Evolutionary conservation across 2,113 vertebrate genomes (phyloP).

Genomic region (Empidonax traillii): DNA sequence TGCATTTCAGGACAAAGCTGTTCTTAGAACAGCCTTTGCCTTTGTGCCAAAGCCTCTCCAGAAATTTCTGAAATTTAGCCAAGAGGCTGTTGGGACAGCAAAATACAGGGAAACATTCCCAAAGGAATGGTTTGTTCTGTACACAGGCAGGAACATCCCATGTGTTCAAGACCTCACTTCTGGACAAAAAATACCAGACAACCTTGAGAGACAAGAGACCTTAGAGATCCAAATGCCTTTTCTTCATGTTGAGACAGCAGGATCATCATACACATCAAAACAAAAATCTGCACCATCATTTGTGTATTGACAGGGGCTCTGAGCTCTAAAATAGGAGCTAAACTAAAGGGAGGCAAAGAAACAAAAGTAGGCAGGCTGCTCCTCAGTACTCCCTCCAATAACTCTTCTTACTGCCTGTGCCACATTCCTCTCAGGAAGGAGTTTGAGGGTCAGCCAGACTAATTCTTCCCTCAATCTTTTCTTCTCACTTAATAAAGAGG

Average conservation of each 20-base stretch:
- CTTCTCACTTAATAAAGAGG: neutral
- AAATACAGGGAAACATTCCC: neutral
- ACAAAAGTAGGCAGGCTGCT: neutral
- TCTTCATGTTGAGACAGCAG: neutral
- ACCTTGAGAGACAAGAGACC: neutral
- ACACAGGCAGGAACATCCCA: rapidly evolving
- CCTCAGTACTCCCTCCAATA: neutral
- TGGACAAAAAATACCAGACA: neutral
- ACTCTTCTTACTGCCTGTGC: neutral
- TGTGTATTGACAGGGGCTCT: neutral
- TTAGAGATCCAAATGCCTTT: neutral
- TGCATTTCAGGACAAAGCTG: neutral
- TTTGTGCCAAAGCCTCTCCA: neutral
- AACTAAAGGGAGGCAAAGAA: neutral
- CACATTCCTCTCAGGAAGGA: neutral
- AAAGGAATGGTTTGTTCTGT: neutral
- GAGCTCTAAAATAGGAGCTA: neutral
- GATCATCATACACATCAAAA: neutral
- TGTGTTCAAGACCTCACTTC: neutral
- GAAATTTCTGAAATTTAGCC: neutral
- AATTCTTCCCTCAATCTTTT: neutral
- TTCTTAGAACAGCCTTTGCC: neutral
- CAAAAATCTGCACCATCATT: neutral
- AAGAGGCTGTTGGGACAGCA: neutral
- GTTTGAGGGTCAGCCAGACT: neutral